Conservation (phyloP, 2,113 vertebrate species). For the Zapus hudsonius region DNA sequence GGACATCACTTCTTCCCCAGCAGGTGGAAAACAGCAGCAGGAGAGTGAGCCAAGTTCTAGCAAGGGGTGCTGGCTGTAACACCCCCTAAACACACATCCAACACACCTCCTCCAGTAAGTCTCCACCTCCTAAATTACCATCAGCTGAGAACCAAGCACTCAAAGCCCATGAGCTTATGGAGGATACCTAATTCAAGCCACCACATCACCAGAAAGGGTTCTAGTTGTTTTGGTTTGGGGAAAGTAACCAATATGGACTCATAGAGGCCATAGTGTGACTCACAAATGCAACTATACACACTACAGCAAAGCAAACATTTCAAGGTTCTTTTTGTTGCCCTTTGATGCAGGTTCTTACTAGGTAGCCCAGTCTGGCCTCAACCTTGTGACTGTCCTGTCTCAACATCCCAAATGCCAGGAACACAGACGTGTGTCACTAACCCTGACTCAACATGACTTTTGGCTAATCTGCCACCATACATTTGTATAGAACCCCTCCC, state of each 20-base stretch:
- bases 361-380: neutral
- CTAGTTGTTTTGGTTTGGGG: conserved; percentile 39
- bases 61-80: too few relatives aligned
- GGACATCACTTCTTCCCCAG: too few relatives aligned
- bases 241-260: neutral
- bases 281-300: neutral
- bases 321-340: neutral
- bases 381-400: neutral
- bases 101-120: too few relatives aligned
- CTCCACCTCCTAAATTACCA: too few relatives aligned
- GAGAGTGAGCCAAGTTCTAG: too few relatives aligned
- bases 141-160: too few relatives aligned
- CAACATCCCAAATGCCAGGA: neutral
- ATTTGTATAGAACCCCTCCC: conserved; percentile 19
- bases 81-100: too few relatives aligned
- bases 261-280: neutral
- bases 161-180: too few relatives aligned
- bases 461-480: neutral
- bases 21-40: too few relatives aligned
- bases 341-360: neutral
- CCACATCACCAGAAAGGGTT: neutral
- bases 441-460: neutral
- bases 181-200: too few relatives aligned
- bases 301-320: conserved; percentile 7
- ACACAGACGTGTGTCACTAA: neutral